Evolutionary conservation across 2,888 invertebrate species (phyloP).

Genomic region (Drosophila buzzatii): DNA sequence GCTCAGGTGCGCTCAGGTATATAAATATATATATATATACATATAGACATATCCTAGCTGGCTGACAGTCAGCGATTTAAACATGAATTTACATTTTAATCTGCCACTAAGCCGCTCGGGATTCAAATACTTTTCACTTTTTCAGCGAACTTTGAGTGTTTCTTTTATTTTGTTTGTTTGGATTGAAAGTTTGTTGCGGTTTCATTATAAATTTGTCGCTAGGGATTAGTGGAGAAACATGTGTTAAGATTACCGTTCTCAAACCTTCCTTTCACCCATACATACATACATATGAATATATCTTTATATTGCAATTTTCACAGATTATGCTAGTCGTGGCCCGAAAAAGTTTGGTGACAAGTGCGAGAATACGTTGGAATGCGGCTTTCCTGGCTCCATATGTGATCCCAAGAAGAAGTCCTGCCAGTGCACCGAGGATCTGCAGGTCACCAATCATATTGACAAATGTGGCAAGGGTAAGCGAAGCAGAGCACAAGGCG

Average conservation of each 20-base stretch:
- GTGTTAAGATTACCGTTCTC: constrained; percentile 34
- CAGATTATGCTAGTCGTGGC: constrained; percentile 87
- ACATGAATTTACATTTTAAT: constrained; percentile 78
- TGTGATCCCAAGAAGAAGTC: constrained; percentile 90
- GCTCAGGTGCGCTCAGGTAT: constrained; percentile 13
- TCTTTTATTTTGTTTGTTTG: constrained; percentile 39
- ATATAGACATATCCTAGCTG: constrained; percentile 11
- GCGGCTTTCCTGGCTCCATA: constrained; percentile 90
- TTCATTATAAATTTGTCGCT: constrained; percentile 70
- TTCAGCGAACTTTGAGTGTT: constrained; percentile 15
- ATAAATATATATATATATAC: background rate
- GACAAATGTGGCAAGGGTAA: constrained; percentile 94
- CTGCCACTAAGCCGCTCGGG: constrained; percentile 70
- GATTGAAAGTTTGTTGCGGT: constrained; percentile 64
- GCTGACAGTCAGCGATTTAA: constrained; percentile 55
- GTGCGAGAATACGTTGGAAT: constrained; percentile 90
- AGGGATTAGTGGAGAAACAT: constrained; percentile 64
- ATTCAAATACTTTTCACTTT: constrained; percentile 67
- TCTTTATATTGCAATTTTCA: constrained; percentile 3
- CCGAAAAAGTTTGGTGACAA: constrained; percentile 91
- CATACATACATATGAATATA: background rate
- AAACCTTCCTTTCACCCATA: background rate
- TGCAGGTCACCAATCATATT: constrained; percentile 92
- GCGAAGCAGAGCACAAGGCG: constrained; percentile 11
- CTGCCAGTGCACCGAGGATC: constrained; percentile 91